Base-by-base conservation (phyloP, 2,113 vertebrate species). In the Climacteris rufus region DNA sequence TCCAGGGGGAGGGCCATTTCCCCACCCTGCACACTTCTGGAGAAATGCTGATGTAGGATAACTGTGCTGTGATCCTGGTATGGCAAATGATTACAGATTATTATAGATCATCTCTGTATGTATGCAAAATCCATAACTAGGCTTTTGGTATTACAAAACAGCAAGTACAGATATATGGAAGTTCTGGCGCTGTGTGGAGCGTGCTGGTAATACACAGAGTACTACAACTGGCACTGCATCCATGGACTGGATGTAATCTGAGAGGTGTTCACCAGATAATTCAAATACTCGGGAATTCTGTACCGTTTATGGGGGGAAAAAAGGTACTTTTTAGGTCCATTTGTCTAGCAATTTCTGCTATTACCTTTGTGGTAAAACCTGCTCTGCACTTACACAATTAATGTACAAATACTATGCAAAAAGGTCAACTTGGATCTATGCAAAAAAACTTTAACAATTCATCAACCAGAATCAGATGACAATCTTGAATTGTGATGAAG, bases 31-130 rank as follows among this genome's bases (percentile, higher is more conserved):
- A 20, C 3, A 0, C 27, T 49, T 65, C 17, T 33, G 6, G 22
- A 60, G 75, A 50, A 83, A 57, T 18, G 44, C 2, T 33, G 14
- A 4, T 11, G 57, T 20, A 9, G 53, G 44, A n/a, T 22, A 59
- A 84, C 6, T 44, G 16, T 0, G 0, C 11, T 0, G 0, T 33
- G 28, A 61, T 74, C 19, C 18, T 24, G 27, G 7, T 15, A 22
- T 7, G 33, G 53, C 9, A 61, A 40, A 71, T 23, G 15, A 40
- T 52, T 47, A 13, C 0, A 4, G 59, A 14, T 65, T n/a, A 23
- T 75, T 52, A 37, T 11, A 68, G 33, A n/a, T 56, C 2, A 27
- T 37, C 18, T 82, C 56, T 79, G 10, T 24, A 10, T 40, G 15
- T 8, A 16, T 5, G 6, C 35, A 18, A 91, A 79, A 68, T 21